Evolutionary conservation across 2,113 vertebrate genomes (phyloP), one percentile per base, ranked within the genome.

Genomic region (Aegotheles bennettii): DNA sequence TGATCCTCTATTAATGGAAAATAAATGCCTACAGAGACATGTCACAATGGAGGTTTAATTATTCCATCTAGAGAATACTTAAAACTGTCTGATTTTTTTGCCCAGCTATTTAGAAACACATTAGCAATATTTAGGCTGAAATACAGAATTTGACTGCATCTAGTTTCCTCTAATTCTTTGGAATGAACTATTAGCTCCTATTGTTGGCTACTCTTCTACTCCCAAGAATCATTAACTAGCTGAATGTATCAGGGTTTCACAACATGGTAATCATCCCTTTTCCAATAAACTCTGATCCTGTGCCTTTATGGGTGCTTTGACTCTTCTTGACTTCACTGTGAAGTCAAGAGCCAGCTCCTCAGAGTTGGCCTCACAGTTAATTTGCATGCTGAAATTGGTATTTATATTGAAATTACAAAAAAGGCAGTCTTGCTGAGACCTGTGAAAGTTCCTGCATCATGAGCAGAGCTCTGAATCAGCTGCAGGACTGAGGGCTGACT

Each of bases 1-100:
- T 56, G 51, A 81, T 90, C 26, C 13, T 90, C 48, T 71, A 18
- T 89, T 97, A 93, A 87, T 89, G 89, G 64, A 82, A 93, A 92
- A 77, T 65, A 93, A 89, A 90, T 82, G 60, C 43, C 89, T 77
- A 31, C 10, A 15, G 80, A 82, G 91, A 59, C 31, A 8, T 75
- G 51, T 70, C 56, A 71, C 45, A 56, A 71, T 4, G 33, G 61
- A 95, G 9, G 15, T 29, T 71, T 95, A 89, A 94, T 89, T 94
- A 71, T 70, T 80, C 14, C 64, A 36, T 50, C 59, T 75, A 63
- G 81, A 61, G 65, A 88, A 80, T 83, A 79, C 48, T 85, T 95
- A 38, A 43, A 84, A 54, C n/a, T 56, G 33, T 16, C 28, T 68
- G 12, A 4, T 16, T 26, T 54, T 82, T 70, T 18, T 4, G 1